Evolutionary conservation across 2,113 vertebrate species (phyloP).

Genomic region (Phainopepla nitens): DNA sequence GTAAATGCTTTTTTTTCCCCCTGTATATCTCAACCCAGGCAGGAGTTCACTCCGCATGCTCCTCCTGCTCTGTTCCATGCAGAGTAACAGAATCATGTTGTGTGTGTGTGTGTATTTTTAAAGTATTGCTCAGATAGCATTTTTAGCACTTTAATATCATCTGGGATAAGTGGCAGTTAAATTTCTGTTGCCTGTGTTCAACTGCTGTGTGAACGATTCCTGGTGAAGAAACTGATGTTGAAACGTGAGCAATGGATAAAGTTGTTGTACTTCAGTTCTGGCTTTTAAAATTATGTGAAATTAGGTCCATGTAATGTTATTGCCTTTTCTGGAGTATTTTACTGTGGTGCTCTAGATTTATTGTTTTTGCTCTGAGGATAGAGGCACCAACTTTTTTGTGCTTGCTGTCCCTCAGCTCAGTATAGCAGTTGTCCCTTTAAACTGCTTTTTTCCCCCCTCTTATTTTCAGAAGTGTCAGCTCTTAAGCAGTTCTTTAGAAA

Average conservation of each 20-base stretch:
- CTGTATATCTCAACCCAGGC: background rate
- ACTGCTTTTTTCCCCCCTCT: fast-evolving
- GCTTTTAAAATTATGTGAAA: background rate
- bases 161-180: background rate
- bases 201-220: background rate
- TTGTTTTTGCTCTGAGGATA: background rate
- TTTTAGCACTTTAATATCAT: background rate
- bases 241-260: background rate
- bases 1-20: conserved; percentile 40
- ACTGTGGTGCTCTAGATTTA: background rate
- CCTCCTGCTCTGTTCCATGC: background rate
- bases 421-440: background rate
- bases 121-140: background rate
- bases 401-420: background rate
- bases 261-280: background rate
- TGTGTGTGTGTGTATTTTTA: background rate
- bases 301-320: background rate
- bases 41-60: background rate
- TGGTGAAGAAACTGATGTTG: background rate
- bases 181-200: background rate
- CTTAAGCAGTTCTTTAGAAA: background rate
- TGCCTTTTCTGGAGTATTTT: background rate
- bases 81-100: background rate
- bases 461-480: background rate
- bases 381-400: background rate